phyloP scores from a whole-genome alignment of 2,888 invertebrate species.

The Caenorhabditis virilis region DNA sequence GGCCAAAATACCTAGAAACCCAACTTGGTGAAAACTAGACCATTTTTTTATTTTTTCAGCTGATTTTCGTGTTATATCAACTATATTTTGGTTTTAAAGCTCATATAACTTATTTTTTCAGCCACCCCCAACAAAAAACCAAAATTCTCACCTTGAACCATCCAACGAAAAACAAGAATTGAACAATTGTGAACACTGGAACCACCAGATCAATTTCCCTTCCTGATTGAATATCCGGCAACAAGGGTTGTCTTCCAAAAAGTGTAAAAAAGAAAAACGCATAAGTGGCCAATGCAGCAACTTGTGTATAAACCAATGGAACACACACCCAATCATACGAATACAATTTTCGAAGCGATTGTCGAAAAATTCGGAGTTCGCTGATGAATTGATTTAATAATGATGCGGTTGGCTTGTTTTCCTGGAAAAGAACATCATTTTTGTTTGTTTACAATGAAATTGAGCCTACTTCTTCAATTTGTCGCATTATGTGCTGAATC shows the following conservation, averaged over 20 bases:
- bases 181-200: conserved; percentile 54
- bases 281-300: conserved; percentile 69
- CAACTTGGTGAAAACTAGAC: too few relatives aligned
- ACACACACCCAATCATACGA: conserved; percentile 60
- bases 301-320: conserved; percentile 61
- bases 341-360: conserved; percentile 42
- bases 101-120: too few relatives aligned
- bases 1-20: too few relatives aligned
- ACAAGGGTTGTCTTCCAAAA: conserved; percentile 67
- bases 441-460: too few relatives aligned
- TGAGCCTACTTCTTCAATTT: too few relatives aligned
- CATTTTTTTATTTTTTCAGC: neutral
- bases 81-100: too few relatives aligned
- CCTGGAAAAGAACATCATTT: too few relatives aligned
- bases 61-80: neutral
- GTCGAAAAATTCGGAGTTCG: conserved; percentile 45
- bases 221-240: conserved; percentile 25
- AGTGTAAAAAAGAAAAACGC: conserved; percentile 69
- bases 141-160: conserved; percentile 60
- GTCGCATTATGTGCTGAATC: conserved; percentile 50
- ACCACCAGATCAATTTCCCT: conserved; percentile 48
- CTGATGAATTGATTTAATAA: too few relatives aligned
- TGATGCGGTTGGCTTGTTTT: too few relatives aligned
- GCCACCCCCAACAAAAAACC: too few relatives aligned
- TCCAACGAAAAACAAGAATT: conserved; percentile 58